phyloP scores from a whole-genome alignment of 1,140 invertebrate genomes.

The Drosophila ananassae region DNA sequence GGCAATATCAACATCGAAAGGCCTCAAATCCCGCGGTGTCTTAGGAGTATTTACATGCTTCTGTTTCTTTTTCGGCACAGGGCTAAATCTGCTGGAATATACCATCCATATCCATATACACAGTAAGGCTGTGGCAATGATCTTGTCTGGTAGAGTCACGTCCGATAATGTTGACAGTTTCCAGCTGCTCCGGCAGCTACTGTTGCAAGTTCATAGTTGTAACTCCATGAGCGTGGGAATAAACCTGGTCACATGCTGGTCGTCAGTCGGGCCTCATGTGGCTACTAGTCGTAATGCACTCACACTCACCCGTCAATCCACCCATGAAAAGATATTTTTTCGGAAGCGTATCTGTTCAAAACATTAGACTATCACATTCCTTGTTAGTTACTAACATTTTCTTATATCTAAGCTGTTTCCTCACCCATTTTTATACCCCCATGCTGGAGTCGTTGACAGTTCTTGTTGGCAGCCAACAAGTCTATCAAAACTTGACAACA shows the following conservation, averaged over 20 bases:
- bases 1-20: slow-evolving; percentile 16
- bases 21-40: slow-evolving; percentile 52
- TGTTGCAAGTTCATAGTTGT: slow-evolving; percentile 35
- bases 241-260: slow-evolving; percentile 28
- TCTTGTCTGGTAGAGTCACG: slow-evolving; percentile 71
- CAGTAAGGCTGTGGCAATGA: slow-evolving; percentile 59
- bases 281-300: slow-evolving; percentile 16
- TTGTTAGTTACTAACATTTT: too few species aligned
- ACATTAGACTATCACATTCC: neutral
- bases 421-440: slow-evolving; percentile 4
- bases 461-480: slow-evolving; percentile 73
- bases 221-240: slow-evolving; percentile 37
- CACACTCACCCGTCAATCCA: slow-evolving; percentile 16
- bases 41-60: slow-evolving; percentile 58
- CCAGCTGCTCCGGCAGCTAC: slow-evolving; percentile 62
- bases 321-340: neutral
- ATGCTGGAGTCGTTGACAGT: slow-evolving; percentile 55
- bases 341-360: neutral
- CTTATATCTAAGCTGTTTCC: too few species aligned
- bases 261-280: neutral
- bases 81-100: neutral
- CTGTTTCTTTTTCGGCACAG: slow-evolving; percentile 28
- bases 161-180: slow-evolving; percentile 77
- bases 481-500: slow-evolving; percentile 74
- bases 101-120: neutral